Conservation (phyloP, 2,797 vertebrate genomes). For the Eleutherodactylus coqui region DNA sequence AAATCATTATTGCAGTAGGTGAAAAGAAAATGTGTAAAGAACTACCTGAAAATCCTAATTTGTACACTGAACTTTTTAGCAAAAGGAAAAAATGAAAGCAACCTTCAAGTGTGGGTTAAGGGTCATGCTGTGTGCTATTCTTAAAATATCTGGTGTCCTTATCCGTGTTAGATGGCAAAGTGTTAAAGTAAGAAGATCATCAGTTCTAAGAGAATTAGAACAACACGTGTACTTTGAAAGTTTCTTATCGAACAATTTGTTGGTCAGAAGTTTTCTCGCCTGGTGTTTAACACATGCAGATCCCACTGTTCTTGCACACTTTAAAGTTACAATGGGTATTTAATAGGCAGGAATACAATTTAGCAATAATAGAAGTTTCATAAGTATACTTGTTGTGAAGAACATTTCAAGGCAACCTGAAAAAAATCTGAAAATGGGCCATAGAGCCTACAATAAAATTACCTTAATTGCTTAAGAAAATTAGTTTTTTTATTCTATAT, state of each 20-base stretch:
- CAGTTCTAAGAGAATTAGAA: constrained; percentile 38
- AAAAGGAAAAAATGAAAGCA: constrained; percentile 31
- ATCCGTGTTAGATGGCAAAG: constrained; percentile 8
- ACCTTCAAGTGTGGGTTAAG: constrained; percentile 12
- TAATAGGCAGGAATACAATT: not conserved
- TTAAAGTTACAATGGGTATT: not conserved
- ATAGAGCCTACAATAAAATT: no score
- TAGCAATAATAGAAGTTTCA: not conserved
- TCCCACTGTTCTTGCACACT: not conserved
- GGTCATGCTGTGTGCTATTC: constrained; percentile 28
- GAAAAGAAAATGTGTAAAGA: constrained; percentile 36
- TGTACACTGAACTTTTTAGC: constrained; percentile 5
- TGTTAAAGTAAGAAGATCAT: constrained; percentile 29
- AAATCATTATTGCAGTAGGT: constrained; percentile 20
- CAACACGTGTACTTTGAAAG: constrained; percentile 7
- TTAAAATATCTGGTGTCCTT: constrained; percentile 34
- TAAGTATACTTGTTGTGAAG: no score
- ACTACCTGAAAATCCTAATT: constrained; percentile 20
- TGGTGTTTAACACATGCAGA: not conserved
- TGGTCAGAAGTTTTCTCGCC: not conserved
- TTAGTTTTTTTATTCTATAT: no score
- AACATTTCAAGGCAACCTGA: no score
- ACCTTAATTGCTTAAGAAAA: no score
- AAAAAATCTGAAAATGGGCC: no score
- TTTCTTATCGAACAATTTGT: not conserved